A percentile compares a stretch with the other conserved stretches of the same genome.
These are phyloP conservation scores for Brachyptera putata DNA, from an alignment of 2,888 invertebrate genomes.

Conservation along the genomic window DNA sequence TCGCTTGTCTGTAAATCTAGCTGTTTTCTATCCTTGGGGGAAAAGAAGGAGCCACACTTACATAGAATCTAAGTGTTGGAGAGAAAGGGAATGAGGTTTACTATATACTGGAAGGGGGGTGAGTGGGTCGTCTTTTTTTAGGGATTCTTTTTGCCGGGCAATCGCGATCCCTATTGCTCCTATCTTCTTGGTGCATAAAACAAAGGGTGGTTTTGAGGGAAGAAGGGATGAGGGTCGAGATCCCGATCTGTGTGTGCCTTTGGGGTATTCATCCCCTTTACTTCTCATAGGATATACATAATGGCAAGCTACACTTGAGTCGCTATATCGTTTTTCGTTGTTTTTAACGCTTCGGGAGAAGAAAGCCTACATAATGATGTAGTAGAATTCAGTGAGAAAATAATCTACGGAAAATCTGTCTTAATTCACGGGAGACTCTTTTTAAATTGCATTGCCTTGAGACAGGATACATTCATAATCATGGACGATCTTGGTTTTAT, in stretches of 20 bases:
- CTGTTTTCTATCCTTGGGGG: conserved; percentile 22
- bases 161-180: conserved; percentile 23
- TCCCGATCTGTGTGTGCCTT: conserved; percentile 9
- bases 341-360: conserved; percentile 6
- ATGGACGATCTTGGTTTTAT: too few relatives aligned
- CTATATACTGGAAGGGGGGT: background rate
- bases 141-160: conserved; percentile 26
- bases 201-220: conserved; percentile 18
- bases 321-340: too few relatives aligned
- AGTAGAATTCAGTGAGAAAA: background rate
- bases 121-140: conserved; percentile 2
- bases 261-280: background rate
- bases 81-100: conserved; percentile 9
- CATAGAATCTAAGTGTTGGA: conserved; percentile 6
- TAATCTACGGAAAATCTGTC: conserved; percentile 4
- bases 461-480: background rate
- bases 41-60: background rate
- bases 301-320: conserved; percentile 7
- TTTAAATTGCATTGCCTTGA: background rate
- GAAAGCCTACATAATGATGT: background rate
- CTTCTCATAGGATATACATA: conserved; percentile 20
- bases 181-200: conserved; percentile 28
- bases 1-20: conserved; percentile 26
- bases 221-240: too few relatives aligned
- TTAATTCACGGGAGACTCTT: background rate